phyloP scores from a whole-genome alignment of 2,888 invertebrate species.

The Monopis laevigella region DNA sequence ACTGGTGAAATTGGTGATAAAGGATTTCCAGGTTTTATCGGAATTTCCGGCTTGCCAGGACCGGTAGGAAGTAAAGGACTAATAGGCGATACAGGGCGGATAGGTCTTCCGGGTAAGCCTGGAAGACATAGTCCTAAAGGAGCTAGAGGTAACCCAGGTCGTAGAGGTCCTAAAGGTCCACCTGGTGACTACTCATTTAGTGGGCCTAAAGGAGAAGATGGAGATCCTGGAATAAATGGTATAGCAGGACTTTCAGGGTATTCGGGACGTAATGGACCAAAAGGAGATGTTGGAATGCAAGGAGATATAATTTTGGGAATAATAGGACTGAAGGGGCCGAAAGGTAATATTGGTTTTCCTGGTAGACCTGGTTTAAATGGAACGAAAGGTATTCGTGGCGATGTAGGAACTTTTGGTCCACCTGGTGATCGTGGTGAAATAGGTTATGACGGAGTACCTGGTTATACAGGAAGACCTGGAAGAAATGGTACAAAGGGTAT shows the following conservation, averaged over 20 bases:
- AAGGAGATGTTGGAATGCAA: slow-evolving; percentile 65
- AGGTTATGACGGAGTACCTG: slow-evolving; percentile 62
- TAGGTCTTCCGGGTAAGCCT: slow-evolving; percentile 70
- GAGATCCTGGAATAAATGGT: slow-evolving; percentile 35
- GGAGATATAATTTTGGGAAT: slow-evolving; percentile 53
- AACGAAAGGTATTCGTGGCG: slow-evolving; percentile 65
- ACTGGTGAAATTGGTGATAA: slow-evolving; percentile 5
- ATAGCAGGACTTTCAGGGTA: slow-evolving; percentile 31
- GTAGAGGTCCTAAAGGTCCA: slow-evolving; percentile 48
- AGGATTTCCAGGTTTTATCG: slow-evolving; percentile 26
- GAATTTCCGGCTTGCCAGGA: slow-evolving; percentile 36
- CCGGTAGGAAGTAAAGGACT: slow-evolving; percentile 59
- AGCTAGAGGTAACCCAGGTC: slow-evolving; percentile 70
- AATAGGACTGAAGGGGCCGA: slow-evolving; percentile 71
- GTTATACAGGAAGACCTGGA: slow-evolving; percentile 68
- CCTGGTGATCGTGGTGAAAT: slow-evolving; percentile 58
- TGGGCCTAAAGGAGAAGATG: slow-evolving; percentile 64
- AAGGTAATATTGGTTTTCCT: slow-evolving; percentile 66
- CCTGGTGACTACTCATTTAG: slow-evolving; percentile 27
- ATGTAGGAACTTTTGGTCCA: slow-evolving; percentile 54
- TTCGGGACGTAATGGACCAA: slow-evolving; percentile 63
- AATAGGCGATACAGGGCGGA: slow-evolving; percentile 71
- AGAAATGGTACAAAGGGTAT: slow-evolving; percentile 66
- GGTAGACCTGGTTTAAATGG: slow-evolving; percentile 61
- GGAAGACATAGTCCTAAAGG: slow-evolving; percentile 70